Base-by-base conservation (phyloP, 2,113 vertebrate species). In the Syngnathoides biaculeatus region DNA sequence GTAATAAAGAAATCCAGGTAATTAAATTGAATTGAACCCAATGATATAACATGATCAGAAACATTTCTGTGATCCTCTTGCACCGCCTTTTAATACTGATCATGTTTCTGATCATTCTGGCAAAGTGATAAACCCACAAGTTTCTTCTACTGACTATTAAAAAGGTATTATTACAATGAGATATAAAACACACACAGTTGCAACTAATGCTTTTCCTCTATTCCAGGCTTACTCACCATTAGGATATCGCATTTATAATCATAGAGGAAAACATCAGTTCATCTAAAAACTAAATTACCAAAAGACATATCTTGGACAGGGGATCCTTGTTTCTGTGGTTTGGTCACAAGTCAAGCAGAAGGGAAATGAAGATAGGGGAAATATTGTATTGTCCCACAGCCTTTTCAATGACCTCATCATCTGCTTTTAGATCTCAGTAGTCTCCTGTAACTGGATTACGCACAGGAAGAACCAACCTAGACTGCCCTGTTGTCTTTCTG, bases 371-470 rank as follows among this genome's bases (percentile, higher is more conserved):
- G 19, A 48, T 19, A 65, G 9, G 24, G 58, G 48, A 70, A 79
- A 72, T 55, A 72, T 58, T 76, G 63, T 67, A 57, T 47, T 72
- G 66, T 70, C 8, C 26, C 42, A 57, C 66, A 57, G 78, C 56
- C 72, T 62, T 67, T 67, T 61, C 59, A 47, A 76, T 80, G 83
- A 86, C 79, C 65, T 89, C 84, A 85, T 81, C 40, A 60, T 70
- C 79, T 77, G 70, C 84, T 79, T 81, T 78, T 77, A 85, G 79
- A 74, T 63, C 56, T 60, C 50, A 55, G 30, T 15, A 64, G 83
- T 67, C 76, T 76, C 50, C 57, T 58, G 60, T 86, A 84, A 88
- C 66, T 83, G 77, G 86, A 89, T 90, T 86, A 86, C 30, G 86
- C 35, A 50, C 19, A 24, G 17, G 53, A 15, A 50, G 71, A 86